Percentiles rank a stretch among this genome's conserved stretches.
These are phyloP conservation scores for Chaetogeoica ovagalla DNA, from an alignment of 2,888 invertebrate species.

Conservation along the genomic window DNA sequence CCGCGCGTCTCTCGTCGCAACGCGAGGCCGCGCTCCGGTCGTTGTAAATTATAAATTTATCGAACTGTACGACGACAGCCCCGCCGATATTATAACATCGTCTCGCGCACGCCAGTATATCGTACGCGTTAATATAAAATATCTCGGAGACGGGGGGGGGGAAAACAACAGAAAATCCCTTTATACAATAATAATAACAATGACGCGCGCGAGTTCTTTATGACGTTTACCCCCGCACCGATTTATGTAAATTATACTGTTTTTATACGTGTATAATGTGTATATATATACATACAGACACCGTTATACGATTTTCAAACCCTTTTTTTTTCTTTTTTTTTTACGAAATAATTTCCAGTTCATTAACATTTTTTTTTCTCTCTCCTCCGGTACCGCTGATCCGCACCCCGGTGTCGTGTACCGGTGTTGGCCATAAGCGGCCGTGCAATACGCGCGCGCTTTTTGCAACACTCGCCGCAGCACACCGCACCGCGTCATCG, in stretches of 20 bases:
- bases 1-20: background rate
- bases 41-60: constrained; percentile 50
- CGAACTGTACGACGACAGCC: constrained; percentile 50
- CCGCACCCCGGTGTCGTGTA: background rate
- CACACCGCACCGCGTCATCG: too few relatives aligned
- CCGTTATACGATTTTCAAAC: constrained; percentile 25
- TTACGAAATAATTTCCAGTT: constrained; percentile 48
- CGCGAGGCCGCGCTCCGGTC: too few relatives aligned
- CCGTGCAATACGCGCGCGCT: too few relatives aligned
- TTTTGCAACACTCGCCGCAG: too few relatives aligned
- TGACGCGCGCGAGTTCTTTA: constrained; percentile 32
- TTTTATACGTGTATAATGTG: background rate
- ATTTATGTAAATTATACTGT: constrained; percentile 48
- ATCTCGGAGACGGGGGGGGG: too few relatives aligned
- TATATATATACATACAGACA: too few relatives aligned
- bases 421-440: too few relatives aligned
- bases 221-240: constrained; percentile 42
- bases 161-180: constrained; percentile 18
- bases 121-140: constrained; percentile 17
- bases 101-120: background rate
- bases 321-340: constrained; percentile 25
- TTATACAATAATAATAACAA: constrained; percentile 14
- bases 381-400: background rate
- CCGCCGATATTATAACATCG: constrained; percentile 20
- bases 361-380: constrained; percentile 47